Percentiles rank a stretch among this genome's conserved stretches.
These are phyloP conservation scores for Leucoptera coffeella DNA, from an alignment of 2,888 invertebrate species.

Conservation along the genomic window DNA sequence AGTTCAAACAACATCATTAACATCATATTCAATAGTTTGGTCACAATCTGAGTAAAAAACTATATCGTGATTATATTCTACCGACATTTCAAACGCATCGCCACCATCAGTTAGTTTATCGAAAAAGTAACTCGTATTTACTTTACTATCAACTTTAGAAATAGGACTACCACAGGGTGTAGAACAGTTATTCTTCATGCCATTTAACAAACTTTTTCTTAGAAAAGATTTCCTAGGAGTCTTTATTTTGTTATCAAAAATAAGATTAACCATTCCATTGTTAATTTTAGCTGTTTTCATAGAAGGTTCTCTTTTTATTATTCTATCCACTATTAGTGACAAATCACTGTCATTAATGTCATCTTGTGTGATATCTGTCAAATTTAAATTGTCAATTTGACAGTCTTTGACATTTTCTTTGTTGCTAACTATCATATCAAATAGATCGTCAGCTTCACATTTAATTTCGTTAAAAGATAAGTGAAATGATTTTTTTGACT, in stretches of 20 bases:
- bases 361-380: constrained; percentile 15
- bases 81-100: constrained; percentile 59
- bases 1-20: constrained; percentile 18
- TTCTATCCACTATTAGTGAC: constrained; percentile 30
- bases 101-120: constrained; percentile 32
- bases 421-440: not conserved
- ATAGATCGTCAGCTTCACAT: not conserved
- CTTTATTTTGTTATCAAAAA: constrained; percentile 19
- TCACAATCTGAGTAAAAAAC: constrained; percentile 18
- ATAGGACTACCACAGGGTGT: constrained; percentile 28
- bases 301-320: constrained; percentile 18
- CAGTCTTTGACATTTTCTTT: not conserved
- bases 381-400: constrained; percentile 11
- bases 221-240: constrained; percentile 16
- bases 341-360: constrained; percentile 19
- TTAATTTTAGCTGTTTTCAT: constrained; percentile 23
- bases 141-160: constrained; percentile 7
- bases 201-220: constrained; percentile 13
- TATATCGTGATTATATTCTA: constrained; percentile 28
- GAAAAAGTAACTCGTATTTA: constrained; percentile 49
- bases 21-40: constrained; percentile 25
- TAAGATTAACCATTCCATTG: constrained; percentile 23
- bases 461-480: constrained; percentile 17
- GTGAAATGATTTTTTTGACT: constrained; percentile 14
- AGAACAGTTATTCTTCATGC: constrained; percentile 25